Evolutionary conservation across 2,113 vertebrate species (phyloP).

Genomic region (Ailuropoda melanoleuca): DNA sequence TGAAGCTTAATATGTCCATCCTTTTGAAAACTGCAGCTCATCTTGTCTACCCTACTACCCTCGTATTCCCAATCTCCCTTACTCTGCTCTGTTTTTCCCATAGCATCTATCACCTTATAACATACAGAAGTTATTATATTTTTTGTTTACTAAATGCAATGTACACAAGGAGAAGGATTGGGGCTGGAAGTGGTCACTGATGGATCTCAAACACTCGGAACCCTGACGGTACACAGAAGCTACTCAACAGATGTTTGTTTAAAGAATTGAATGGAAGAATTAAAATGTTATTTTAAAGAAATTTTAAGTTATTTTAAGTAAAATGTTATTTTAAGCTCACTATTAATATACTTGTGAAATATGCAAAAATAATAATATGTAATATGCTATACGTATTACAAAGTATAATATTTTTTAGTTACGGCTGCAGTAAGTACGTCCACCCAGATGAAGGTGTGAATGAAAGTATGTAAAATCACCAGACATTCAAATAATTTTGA

Average conservation of each 20-base stretch:
- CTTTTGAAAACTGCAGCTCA: not conserved
- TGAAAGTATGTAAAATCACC: not conserved
- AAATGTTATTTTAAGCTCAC: not conserved
- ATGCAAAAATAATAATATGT: not conserved
- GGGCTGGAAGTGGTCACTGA: not conserved
- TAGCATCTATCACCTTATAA: not conserved
- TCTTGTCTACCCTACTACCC: not conserved
- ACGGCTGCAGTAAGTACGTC: not conserved
- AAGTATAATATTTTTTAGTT: not conserved
- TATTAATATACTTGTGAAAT: not conserved
- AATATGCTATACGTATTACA: not conserved
- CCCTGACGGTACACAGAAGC: not conserved
- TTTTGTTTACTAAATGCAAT: not conserved
- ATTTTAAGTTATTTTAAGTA: not conserved
- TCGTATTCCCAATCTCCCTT: not conserved
- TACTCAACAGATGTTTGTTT: not conserved
- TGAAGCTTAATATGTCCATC: not conserved
- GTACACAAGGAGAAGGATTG: not conserved
- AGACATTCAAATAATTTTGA: not conserved
- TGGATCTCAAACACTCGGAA: not conserved
- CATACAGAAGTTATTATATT: not conserved
- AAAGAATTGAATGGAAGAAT: not conserved
- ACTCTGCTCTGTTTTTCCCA: not conserved
- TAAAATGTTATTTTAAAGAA: not conserved
- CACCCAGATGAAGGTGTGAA: not conserved